Conservation (phyloP, 2,113 vertebrate species). For the Tringa solitaria region DNA sequence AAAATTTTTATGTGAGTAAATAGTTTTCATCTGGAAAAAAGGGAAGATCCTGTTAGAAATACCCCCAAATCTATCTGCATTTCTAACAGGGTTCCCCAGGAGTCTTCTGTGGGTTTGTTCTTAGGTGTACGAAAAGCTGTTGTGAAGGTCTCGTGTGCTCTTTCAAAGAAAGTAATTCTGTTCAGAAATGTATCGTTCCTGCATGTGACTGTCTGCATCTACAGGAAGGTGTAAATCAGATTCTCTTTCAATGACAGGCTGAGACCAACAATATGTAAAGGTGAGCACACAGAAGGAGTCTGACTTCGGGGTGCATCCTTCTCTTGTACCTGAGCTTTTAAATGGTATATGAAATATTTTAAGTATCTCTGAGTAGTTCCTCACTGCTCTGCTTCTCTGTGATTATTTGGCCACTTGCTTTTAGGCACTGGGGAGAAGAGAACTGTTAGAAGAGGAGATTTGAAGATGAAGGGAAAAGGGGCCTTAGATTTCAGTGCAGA, state of each 20-base stretch:
- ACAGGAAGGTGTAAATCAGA: not conserved
- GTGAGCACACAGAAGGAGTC: not conserved
- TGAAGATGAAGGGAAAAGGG: not conserved
- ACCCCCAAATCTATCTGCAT: not conserved
- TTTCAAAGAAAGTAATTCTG: not conserved
- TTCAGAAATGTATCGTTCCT: not conserved
- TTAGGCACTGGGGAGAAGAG: not conserved
- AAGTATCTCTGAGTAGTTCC: not conserved
- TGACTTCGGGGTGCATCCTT: not conserved
- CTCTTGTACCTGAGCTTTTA: not conserved
- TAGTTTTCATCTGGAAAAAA: not conserved
- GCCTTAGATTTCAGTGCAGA: not conserved
- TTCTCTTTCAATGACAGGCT: not conserved
- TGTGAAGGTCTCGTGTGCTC: not conserved
- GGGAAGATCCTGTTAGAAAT: not conserved
- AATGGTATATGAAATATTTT: not conserved
- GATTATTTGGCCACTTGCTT: not conserved
- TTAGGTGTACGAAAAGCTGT: not conserved
- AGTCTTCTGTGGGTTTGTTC: not conserved
- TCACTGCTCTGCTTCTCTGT: not conserved
- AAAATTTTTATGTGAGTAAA: not conserved
- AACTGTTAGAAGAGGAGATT: not conserved
- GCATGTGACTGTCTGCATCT: not conserved
- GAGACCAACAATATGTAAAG: not conserved
- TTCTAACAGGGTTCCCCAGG: not conserved